Conservation (phyloP, 1,140 invertebrate genomes). For the Drosophila ananassae region DNA sequence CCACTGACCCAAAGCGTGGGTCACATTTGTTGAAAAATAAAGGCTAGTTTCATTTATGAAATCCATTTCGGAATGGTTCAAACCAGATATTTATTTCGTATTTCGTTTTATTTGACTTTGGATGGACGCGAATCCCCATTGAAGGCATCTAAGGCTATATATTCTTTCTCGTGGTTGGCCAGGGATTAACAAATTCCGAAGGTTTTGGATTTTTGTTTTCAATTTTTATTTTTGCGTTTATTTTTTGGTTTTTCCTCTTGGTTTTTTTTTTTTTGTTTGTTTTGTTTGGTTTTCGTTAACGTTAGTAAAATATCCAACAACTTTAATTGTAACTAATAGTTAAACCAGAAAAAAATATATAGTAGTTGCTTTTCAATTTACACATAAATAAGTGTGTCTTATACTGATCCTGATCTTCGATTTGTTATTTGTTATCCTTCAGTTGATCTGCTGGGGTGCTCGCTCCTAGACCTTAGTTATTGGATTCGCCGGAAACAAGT, state of each 20-base stretch:
- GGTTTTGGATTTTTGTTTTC: constrained; percentile 6
- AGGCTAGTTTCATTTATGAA: background rate
- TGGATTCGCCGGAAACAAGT: constrained; percentile 33
- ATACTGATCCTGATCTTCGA: constrained; percentile 7
- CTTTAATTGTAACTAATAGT: constrained; percentile 79
- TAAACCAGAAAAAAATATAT: constrained; percentile 73
- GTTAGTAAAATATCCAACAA: constrained; percentile 82
- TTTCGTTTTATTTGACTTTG: background rate
- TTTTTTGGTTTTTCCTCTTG: constrained; percentile 54
- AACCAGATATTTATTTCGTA: background rate
- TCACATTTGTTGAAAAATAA: constrained; percentile 19
- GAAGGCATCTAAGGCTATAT: background rate
- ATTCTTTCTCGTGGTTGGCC: background rate
- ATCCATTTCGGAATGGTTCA: background rate
- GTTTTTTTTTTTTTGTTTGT: constrained; percentile 38
- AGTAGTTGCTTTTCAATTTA: constrained; percentile 61
- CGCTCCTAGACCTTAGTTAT: constrained; percentile 17
- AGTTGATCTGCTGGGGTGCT: constrained; percentile 40
- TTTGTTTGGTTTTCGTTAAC: constrained; percentile 65
- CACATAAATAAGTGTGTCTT: constrained; percentile 73
- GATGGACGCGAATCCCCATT: background rate
- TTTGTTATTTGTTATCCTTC: constrained; percentile 18
- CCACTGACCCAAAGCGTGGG: background rate
- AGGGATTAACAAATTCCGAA: background rate
- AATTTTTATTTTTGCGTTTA: constrained; percentile 62